phyloP scores from a whole-genome alignment of 1,140 invertebrate genomes.

The Drosophila nikananu region DNA sequence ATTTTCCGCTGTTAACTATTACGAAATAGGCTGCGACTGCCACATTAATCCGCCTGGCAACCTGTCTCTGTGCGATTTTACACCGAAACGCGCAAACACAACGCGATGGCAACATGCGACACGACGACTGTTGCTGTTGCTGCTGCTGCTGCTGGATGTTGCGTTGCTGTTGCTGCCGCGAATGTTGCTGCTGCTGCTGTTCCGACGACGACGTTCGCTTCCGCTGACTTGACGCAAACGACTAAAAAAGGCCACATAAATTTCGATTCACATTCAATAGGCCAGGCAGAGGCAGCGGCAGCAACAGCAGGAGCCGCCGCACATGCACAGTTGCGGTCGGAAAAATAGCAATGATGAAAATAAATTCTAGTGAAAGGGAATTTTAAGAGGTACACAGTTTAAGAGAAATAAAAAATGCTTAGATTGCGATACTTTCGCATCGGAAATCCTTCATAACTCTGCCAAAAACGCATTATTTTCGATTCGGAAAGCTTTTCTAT shows the following conservation, averaged over 20 bases:
- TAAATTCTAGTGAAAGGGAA: background rate
- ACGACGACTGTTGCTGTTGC: conserved; percentile 31
- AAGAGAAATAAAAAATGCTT: background rate
- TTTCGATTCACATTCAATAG: conserved; percentile 77
- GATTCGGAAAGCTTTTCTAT: background rate
- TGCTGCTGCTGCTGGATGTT: conserved; percentile 21
- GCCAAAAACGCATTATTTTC: background rate
- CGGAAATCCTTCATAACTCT: background rate
- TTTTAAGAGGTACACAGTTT: too few species aligned
- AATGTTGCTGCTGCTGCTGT: conserved; percentile 26
- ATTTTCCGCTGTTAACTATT: conserved; percentile 12
- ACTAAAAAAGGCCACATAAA: conserved; percentile 82
- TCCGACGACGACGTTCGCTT: conserved; percentile 71
- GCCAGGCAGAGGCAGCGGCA: conserved; percentile 52
- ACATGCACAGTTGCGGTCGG: background rate
- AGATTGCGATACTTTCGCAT: background rate
- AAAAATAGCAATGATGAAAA: background rate
- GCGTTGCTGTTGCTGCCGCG: conserved; percentile 27
- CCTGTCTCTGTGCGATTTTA: conserved; percentile 25
- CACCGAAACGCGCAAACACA: conserved; percentile 21
- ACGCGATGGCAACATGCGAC: conserved; percentile 24
- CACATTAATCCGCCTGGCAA: conserved; percentile 28
- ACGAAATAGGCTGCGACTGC: conserved; percentile 40
- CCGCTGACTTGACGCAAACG: conserved; percentile 82
- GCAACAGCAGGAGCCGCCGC: conserved; percentile 12